Evolutionary conservation across 2,888 invertebrate genomes (phyloP).

Genomic region (Glaucopsyche alexis): DNA sequence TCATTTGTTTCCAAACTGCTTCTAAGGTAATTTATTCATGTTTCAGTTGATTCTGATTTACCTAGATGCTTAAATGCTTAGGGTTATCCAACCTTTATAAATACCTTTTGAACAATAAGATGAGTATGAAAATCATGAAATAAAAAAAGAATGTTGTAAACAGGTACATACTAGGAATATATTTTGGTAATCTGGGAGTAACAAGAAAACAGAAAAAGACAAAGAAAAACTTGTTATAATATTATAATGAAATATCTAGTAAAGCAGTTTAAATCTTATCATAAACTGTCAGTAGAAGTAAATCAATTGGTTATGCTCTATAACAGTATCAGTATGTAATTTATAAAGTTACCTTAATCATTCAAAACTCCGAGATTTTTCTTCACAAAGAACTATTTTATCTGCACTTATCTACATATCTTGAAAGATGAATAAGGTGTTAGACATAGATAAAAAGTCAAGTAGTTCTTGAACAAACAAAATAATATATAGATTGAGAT

Average conservation of each 20-base stretch:
- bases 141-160: no score
- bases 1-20: no score
- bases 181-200: no score
- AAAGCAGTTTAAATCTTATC: background rate
- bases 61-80: no score
- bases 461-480: slow-evolving; percentile 1
- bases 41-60: no score
- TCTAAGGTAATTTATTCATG: no score
- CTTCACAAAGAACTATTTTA: background rate
- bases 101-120: no score
- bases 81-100: no score
- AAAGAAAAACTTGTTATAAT: background rate
- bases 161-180: no score
- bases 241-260: slow-evolving; percentile 1
- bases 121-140: no score
- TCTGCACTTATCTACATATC: slow-evolving; percentile 13
- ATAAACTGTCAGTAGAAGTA: background rate
- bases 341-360: background rate
- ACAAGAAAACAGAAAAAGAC: background rate
- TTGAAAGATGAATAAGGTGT: background rate
- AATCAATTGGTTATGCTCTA: background rate
- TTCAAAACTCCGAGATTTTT: background rate
- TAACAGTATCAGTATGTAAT: background rate
- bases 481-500: background rate
- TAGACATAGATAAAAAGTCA: slow-evolving; percentile 12